Evolutionary conservation across 2,888 invertebrate genomes (phyloP), one percentile per base, ranked within the genome.

Genomic region (Cheilosia vulpina): DNA sequence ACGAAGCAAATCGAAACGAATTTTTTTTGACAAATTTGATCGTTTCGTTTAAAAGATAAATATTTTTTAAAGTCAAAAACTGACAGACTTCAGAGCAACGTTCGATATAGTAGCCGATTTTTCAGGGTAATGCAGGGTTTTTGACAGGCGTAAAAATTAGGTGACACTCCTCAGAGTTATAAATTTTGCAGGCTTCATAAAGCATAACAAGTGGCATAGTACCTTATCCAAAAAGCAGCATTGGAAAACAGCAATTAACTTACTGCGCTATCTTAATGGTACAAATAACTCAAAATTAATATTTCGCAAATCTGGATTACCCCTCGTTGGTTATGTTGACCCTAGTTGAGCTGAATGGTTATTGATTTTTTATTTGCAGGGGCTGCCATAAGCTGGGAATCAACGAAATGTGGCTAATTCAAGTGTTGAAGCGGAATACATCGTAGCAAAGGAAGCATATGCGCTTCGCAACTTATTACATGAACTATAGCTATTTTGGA

Each of bases 351-450:
- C 58, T 21, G 38, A 58, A 7, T 31, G 2, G 31, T 31, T 31
- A 31, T 31, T 31, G 31, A n/a, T 31, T 31, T 31, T 31, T 1
- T 31, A 31, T 5, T 73, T 41, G 68, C 78, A 82, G 82, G 73
- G 57, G 66, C 66, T 1, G 53, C 53, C n/a, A 7, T 66, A 17
- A 27, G 68, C 38, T 66, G 82, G 71, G 82, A 82, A 19, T 68
- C 31, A 31, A 31, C 41, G 52, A 2, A 83, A 66, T 24, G 87
- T 83, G 47, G 65, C 31, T 7, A 31, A 72, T 38, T 87, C 87
- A 11, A 83, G 77, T 57, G 76, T 80, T 11, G 83, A 87, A 66
- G 75, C 77, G 2, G 80, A 84, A 43, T 62, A 87, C 58, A 60
- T 79, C 2, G 76, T 77, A 47, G 68, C 79, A 11, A 80, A 77